These are phyloP conservation scores for Salvelinus alpinus DNA, from an alignment of 2,113 vertebrate genomes.

Conservation along the genomic window DNA sequence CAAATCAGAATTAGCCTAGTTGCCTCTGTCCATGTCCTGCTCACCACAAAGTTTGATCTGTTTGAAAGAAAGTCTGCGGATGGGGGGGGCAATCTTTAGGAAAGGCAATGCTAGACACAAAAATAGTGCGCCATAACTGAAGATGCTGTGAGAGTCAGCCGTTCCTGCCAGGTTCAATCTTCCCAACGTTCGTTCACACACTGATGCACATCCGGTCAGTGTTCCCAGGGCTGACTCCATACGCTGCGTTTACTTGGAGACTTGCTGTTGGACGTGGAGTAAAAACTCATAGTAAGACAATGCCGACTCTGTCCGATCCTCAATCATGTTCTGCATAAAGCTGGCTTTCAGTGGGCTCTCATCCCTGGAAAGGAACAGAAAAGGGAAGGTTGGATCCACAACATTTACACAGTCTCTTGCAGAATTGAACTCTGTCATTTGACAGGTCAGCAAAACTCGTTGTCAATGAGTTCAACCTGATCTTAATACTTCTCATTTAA, in stretches of 20 bases:
- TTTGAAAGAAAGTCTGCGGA: constrained; percentile 12
- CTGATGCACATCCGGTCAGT: constrained; percentile 11
- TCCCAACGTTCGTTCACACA: constrained; percentile 14
- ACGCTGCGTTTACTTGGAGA: constrained; percentile 85
- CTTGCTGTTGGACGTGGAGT: constrained; percentile 94
- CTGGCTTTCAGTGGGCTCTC: constrained; percentile 87
- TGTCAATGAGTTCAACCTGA: too few relatives aligned
- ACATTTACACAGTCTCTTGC: too few relatives aligned
- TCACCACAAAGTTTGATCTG: constrained; percentile 30
- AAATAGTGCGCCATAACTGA: constrained; percentile 34
- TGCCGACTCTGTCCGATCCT: constrained; percentile 96
- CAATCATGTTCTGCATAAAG: constrained; percentile 95
- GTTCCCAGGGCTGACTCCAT: neutral
- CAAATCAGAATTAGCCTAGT: constrained; percentile 1
- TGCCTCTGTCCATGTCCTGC: constrained; percentile 13
- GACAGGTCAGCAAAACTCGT: too few relatives aligned
- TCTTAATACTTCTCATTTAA: neutral
- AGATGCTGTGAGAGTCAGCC: constrained; percentile 22
- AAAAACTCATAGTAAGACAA: constrained; percentile 98
- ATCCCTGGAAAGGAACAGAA: too few relatives aligned
- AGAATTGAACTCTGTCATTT: too few relatives aligned
- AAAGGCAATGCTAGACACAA: constrained; percentile 13
- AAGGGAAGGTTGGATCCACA: too few relatives aligned
- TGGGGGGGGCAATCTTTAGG: neutral
- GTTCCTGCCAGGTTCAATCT: constrained; percentile 12